phyloP scores from a whole-genome alignment of 1,140 invertebrate species.

The Cyphomyrmex costatus region DNA sequence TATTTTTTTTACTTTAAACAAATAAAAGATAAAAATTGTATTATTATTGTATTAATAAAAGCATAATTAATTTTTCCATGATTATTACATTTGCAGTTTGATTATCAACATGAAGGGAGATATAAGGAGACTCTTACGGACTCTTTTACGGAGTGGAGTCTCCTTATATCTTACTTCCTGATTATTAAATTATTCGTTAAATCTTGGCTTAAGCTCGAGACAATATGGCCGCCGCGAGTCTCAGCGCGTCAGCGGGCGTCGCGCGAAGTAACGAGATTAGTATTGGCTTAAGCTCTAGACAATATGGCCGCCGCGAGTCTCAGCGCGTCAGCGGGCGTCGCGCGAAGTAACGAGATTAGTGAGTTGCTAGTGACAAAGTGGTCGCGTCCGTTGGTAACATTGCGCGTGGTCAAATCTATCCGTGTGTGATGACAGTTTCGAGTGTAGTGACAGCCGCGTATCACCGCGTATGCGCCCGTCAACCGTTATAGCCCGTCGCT shows the following conservation, averaged over 20 bases:
- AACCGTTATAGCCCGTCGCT: background rate
- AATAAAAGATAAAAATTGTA: too few species aligned
- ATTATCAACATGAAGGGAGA: too few species aligned
- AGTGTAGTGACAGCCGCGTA: slow-evolving; percentile 59
- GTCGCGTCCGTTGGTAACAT: slow-evolving; percentile 67
- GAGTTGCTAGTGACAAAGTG: slow-evolving; percentile 5
- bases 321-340: background rate
- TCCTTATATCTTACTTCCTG: too few species aligned
- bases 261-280: background rate
- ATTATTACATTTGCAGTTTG: too few species aligned
- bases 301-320: background rate
- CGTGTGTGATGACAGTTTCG: slow-evolving; percentile 76
- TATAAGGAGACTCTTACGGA: too few species aligned
- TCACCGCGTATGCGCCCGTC: slow-evolving; percentile 71
- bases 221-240: background rate
- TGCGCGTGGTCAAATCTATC: slow-evolving; percentile 58
- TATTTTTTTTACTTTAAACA: too few species aligned
- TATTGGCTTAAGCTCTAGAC: background rate
- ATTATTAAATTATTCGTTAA: too few species aligned
- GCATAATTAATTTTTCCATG: too few species aligned
- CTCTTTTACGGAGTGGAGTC: too few species aligned
- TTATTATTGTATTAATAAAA: too few species aligned
- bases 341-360: background rate
- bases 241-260: background rate
- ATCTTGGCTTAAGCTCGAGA: background rate